Percentiles rank a stretch among this genome's conserved stretches.
phyloP scores from a whole-genome alignment of 2,113 vertebrate species.

The Lepidothrix coronata region DNA sequence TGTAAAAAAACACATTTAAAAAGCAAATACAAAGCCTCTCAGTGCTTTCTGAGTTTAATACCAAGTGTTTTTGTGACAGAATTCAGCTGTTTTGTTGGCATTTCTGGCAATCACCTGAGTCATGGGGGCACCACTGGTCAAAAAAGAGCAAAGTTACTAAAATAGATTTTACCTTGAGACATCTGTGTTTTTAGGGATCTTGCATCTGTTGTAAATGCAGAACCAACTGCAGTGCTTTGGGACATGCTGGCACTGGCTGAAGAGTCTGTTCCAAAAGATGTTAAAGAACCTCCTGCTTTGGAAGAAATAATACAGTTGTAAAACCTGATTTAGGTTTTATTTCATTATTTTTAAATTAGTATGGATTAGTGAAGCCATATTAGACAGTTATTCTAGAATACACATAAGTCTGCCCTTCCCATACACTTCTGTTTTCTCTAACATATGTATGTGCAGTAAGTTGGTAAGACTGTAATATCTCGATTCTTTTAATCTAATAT shows the following conservation, averaged over 20 bases:
- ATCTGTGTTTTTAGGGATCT: conserved; percentile 80
- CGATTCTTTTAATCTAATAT: background rate
- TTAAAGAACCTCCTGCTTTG: conserved; percentile 82
- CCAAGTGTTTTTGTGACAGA: background rate
- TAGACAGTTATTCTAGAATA: background rate
- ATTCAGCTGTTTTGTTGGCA: background rate
- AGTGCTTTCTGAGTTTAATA: background rate
- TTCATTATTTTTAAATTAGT: background rate
- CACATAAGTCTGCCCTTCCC: background rate
- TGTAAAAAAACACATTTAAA: background rate
- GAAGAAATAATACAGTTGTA: conserved; percentile 1
- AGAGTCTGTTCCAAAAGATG: conserved; percentile 80
- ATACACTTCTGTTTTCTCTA: background rate
- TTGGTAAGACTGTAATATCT: background rate
- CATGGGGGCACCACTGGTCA: accelerated
- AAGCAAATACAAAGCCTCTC: background rate
- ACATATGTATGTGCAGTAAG: background rate
- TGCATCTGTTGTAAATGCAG: conserved; percentile 77
- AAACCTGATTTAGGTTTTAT: background rate
- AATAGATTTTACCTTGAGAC: conserved; percentile 77
- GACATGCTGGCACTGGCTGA: conserved; percentile 73
- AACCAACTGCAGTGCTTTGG: conserved; percentile 76
- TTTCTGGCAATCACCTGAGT: background rate
- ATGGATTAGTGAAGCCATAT: background rate
- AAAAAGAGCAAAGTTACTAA: background rate